Base-by-base conservation (phyloP, 2,797 vertebrate genomes). In the Ibycter americanus region DNA sequence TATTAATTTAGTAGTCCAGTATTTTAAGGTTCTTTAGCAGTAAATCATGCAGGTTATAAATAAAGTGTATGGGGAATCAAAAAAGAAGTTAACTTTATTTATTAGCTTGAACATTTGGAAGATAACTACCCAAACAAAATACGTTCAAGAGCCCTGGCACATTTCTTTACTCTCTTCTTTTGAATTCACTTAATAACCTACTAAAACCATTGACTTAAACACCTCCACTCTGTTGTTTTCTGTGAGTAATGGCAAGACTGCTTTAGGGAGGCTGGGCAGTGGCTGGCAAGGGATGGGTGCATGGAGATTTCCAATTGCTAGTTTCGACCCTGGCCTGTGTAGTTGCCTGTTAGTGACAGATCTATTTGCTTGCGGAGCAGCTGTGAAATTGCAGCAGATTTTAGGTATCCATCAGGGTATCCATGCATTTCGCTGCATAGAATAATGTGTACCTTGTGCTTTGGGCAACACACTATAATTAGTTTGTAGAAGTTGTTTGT, bases 401-500 rank as follows among this genome's bases (percentile, higher is more conserved):
- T 93, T 77, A 72, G 88, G 49, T 65, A 70, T 96, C 91, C 71
- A 15, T 61, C 83, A 89, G 87, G 67, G 90, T 44, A 91, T 67
- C 84, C 3, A 3, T 47, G 89, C 90, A 77, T 86, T 91, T 71
- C 76, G 1, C 44, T 32, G 54, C 56, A 25, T n/a, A 73, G 86
- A 62, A 87, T 94, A 72, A 66, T 62, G 72, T 70, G 93, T 87
- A 80, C 86, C 85, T 68, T 87, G 87, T 73, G 65, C 91, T 96
- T 76, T 79, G 94, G 85, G 80, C 77, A 92, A n/a, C 83, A 86
- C 26, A 38, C 29, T 38, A 40, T 83, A 88, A 92, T 96, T 91
- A 93, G 61, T 96, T 91, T 87, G 92, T 92, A 73, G 89, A 93
- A 88, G 66, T 58, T 76, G 74, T 92, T 97, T 95, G 89, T 87